These are phyloP conservation scores for Gobio occitaniae DNA, from an alignment of 2,797 vertebrate genomes.

Conservation along the genomic window DNA sequence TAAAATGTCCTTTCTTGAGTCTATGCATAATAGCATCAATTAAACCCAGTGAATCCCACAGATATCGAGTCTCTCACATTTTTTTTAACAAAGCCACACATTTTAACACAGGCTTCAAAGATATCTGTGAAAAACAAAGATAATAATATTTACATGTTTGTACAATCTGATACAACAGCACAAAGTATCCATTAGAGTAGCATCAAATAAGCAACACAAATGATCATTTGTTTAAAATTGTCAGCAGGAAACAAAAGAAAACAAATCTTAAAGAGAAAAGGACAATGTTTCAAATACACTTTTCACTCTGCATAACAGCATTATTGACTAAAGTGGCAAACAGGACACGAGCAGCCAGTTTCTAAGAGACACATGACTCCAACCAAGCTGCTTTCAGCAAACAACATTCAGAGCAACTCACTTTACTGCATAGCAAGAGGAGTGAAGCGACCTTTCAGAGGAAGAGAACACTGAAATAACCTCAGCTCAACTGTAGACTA, in stretches of 20 bases:
- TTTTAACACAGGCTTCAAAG: background rate
- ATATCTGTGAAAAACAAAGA: background rate
- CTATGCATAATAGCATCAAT: background rate
- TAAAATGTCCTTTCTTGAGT: background rate
- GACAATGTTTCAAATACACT: background rate
- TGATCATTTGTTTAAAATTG: background rate
- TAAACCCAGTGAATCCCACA: slow-evolving; percentile 3
- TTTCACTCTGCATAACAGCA: slow-evolving; percentile 4
- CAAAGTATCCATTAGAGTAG: slow-evolving; percentile 10
- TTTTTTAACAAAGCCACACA: background rate
- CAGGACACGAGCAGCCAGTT: background rate
- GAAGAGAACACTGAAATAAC: background rate
- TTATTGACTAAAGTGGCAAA: background rate
- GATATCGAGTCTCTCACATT: background rate
- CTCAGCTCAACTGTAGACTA: background rate
- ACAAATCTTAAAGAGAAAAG: background rate
- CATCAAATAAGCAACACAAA: slow-evolving; percentile 22
- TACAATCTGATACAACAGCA: slow-evolving; percentile 14
- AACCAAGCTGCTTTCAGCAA: slow-evolving; percentile 15
- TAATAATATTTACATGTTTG: slow-evolving; percentile 35
- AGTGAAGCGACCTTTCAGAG: background rate
- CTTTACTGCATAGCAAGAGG: slow-evolving; percentile 25
- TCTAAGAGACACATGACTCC: background rate
- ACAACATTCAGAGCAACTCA: background rate
- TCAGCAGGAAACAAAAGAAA: slow-evolving; percentile 5